Conservation (phyloP, 2,113 vertebrate genomes). For the Bos indicus region DNA sequence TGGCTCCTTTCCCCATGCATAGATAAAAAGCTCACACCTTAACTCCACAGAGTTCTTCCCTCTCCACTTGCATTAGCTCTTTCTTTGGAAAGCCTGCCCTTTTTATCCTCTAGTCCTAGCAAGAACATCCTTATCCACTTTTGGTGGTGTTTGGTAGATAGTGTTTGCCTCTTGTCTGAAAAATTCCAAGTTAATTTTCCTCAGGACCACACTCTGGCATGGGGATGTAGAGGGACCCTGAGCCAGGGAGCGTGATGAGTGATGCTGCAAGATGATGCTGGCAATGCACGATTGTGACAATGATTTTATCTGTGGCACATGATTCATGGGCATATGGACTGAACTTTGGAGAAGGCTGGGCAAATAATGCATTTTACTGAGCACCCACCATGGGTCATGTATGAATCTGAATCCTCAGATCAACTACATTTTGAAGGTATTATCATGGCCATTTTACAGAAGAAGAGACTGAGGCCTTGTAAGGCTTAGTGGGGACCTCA, state of each 20-base stretch:
- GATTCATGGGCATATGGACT: neutral
- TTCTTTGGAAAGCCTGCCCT: neutral
- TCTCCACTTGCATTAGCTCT: neutral
- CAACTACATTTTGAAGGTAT: neutral
- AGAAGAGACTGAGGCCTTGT: neutral
- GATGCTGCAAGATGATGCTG: neutral
- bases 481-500: neutral
- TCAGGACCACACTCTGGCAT: neutral
- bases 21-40: neutral
- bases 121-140: neutral
- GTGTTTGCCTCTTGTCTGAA: neutral
- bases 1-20: neutral
- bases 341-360: neutral
- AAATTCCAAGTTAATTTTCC: neutral
- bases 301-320: neutral
- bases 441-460: neutral
- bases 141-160: neutral
- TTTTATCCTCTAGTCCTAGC: neutral
- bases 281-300: rapidly evolving
- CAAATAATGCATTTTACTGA: neutral
- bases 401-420: neutral
- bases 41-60: neutral
- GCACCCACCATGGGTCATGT: neutral
- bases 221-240: neutral
- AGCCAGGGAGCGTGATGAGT: neutral